These are phyloP conservation scores for Oxytorus armatus DNA, from an alignment of 2,888 invertebrate genomes.

Conservation along the genomic window DNA sequence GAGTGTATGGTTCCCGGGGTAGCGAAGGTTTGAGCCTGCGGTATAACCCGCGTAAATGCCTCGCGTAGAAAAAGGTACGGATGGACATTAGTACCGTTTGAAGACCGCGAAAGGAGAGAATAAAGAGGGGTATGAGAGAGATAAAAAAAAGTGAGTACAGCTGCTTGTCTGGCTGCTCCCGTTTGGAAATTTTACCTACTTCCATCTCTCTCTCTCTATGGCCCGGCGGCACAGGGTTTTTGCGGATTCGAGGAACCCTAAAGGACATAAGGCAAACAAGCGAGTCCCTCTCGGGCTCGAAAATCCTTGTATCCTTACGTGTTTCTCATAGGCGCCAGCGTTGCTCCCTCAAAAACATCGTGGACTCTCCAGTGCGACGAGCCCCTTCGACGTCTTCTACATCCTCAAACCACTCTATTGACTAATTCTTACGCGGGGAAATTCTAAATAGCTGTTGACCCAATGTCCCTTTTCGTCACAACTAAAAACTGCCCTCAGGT, in stretches of 20 bases:
- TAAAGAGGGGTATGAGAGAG: conserved; percentile 36
- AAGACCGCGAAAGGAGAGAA: conserved; percentile 66
- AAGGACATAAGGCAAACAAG: conserved; percentile 1
- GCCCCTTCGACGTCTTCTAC: conserved; percentile 13
- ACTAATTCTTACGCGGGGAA: conserved; percentile 66
- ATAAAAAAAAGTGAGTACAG: conserved; percentile 56
- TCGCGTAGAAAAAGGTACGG: conserved; percentile 21
- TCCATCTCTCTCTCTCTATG: not conserved
- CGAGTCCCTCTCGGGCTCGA: not conserved
- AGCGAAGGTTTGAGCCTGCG: conserved; percentile 13
- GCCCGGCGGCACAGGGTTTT: conserved; percentile 1
- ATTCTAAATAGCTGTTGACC: conserved; percentile 61
- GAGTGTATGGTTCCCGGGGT: conserved; percentile 45
- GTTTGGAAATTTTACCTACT: conserved; percentile 65
- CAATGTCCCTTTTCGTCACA: conserved; percentile 46
- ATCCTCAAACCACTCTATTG: conserved; percentile 6
- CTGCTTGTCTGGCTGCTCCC: conserved; percentile 63
- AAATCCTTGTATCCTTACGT: not conserved
- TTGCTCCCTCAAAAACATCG: conserved; percentile 15
- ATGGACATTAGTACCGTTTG: conserved; percentile 51
- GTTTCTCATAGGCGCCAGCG: conserved; percentile 52
- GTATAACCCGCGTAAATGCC: not conserved
- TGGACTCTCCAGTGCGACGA: too few species aligned
- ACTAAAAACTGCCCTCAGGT: conserved; percentile 24
- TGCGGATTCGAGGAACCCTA: conserved; percentile 18